phyloP scores from a whole-genome alignment of 1,140 invertebrate species.

The Cyrtorhinus lividipennis region DNA sequence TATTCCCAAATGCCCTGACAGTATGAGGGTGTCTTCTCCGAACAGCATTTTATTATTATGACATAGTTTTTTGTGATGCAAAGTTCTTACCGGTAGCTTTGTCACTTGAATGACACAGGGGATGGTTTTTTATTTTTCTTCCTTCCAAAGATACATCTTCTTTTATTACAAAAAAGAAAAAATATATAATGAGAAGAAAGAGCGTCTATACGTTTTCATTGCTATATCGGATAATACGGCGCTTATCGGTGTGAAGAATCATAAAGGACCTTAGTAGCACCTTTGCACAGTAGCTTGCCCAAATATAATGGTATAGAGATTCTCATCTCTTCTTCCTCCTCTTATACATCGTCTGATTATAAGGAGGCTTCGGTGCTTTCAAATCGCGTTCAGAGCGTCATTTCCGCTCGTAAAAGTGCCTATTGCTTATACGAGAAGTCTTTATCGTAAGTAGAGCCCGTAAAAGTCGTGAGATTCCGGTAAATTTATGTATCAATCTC shows the following conservation, averaged over 20 bases:
- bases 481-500: too few species aligned
- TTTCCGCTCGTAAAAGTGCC: too few species aligned
- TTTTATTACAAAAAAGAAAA: background rate
- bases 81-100: conserved; percentile 9
- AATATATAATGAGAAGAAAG: background rate
- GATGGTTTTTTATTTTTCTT: too few species aligned
- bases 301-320: background rate
- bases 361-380: too few species aligned
- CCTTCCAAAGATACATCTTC: background rate
- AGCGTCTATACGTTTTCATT: background rate
- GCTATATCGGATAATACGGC: background rate
- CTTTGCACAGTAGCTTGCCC: background rate
- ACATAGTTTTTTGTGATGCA: conserved; percentile 15
- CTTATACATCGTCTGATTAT: too few species aligned
- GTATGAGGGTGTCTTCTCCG: background rate
- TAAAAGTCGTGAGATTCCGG: too few species aligned
- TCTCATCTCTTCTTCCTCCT: background rate
- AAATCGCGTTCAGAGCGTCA: too few species aligned
- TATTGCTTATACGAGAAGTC: too few species aligned
- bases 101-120: conserved; percentile 1
- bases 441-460: too few species aligned
- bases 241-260: background rate
- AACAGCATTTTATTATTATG: conserved; percentile 13
- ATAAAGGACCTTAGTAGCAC: background rate
- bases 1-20: conserved; percentile 13